Percentiles rank a stretch among this genome's conserved stretches.
Conservation (phyloP, 1,140 invertebrate genomes). For the Lutraria rhynchaena region DNA sequence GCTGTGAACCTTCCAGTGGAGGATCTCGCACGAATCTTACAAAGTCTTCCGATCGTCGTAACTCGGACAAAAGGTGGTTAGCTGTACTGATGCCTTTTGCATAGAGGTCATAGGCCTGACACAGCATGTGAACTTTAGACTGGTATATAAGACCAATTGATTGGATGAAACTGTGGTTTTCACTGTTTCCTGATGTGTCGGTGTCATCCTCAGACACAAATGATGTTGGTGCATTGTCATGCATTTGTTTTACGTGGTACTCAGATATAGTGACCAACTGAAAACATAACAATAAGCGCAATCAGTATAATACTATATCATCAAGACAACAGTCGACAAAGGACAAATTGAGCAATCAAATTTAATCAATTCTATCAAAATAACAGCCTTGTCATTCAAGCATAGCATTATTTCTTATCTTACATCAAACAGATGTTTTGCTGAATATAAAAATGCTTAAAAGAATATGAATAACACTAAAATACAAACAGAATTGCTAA, state of each 20-base stretch:
- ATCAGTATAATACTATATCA: too few relatives aligned
- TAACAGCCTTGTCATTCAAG: too few relatives aligned
- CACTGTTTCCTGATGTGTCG: slow-evolving; percentile 67
- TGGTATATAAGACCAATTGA: slow-evolving; percentile 78
- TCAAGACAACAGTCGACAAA: too few relatives aligned
- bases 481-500: too few relatives aligned
- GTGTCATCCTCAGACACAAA: slow-evolving; percentile 72
- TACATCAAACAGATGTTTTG: too few relatives aligned
- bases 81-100: slow-evolving; percentile 73
- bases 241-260: slow-evolving; percentile 79
- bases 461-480: too few relatives aligned
- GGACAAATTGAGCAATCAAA: too few relatives aligned
- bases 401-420: too few relatives aligned
- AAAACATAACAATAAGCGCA: too few relatives aligned
- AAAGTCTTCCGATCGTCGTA: slow-evolving; percentile 72
- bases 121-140: slow-evolving; percentile 79
- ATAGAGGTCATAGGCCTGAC: slow-evolving; percentile 77
- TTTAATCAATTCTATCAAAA: too few relatives aligned
- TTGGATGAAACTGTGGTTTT: slow-evolving; percentile 68
- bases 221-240: slow-evolving; percentile 73
- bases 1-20: slow-evolving; percentile 61
- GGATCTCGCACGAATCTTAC: slow-evolving; percentile 75
- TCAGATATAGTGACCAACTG: slow-evolving; percentile 78
- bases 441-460: too few relatives aligned
- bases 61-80: slow-evolving; percentile 68